phyloP scores from a whole-genome alignment of 2,113 vertebrate genomes.

The Calyptommatus sinebrachiatus region DNA sequence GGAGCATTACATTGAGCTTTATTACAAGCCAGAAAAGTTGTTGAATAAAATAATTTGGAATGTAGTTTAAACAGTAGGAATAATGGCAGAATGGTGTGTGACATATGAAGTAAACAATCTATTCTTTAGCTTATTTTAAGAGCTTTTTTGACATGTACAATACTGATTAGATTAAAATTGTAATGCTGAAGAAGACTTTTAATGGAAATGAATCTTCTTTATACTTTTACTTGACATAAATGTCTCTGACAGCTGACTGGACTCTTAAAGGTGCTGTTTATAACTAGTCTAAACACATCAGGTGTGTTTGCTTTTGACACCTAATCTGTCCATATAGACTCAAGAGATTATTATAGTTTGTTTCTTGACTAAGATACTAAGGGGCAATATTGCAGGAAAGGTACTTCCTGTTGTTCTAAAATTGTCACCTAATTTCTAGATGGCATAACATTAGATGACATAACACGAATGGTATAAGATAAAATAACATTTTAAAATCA shows the following conservation, averaged over 20 bases:
- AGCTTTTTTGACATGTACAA: not conserved
- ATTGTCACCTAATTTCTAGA: too few relatives aligned
- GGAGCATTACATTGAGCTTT: too few relatives aligned
- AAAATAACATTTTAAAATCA: too few relatives aligned
- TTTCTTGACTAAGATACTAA: not conserved
- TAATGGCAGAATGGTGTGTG: not conserved
- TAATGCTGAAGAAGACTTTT: not conserved
- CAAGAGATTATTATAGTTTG: not conserved
- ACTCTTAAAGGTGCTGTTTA: not conserved
- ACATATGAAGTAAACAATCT: not conserved
- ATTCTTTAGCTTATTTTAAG: not conserved
- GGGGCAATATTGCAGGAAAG: too few relatives aligned
- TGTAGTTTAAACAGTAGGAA: accelerated
- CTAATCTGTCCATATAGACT: not conserved
- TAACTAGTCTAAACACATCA: not conserved
- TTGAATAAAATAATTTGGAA: not conserved
- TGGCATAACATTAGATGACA: too few relatives aligned
- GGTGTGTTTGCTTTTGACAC: not conserved
- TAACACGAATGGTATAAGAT: too few relatives aligned
- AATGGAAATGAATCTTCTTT: not conserved
- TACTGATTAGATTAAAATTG: not conserved
- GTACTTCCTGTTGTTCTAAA: too few relatives aligned
- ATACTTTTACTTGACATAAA: not conserved
- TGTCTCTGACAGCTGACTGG: not conserved
- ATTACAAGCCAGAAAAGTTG: not conserved